These are phyloP conservation scores for Cyaniris semiargus DNA, from an alignment of 2,888 invertebrate species.

Conservation along the genomic window DNA sequence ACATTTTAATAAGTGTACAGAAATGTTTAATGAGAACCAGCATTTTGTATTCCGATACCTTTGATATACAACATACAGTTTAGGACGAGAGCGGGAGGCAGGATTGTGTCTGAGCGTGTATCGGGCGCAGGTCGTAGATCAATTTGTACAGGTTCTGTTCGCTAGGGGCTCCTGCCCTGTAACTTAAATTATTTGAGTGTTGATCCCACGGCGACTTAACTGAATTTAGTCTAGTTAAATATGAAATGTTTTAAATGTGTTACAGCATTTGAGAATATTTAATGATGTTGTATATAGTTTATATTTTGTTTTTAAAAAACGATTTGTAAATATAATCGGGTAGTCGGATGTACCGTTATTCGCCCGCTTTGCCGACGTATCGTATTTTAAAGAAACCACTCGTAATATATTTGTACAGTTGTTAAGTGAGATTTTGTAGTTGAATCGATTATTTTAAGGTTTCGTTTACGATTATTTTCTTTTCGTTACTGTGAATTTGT, in stretches of 20 bases:
- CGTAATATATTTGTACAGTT: constrained; percentile 77
- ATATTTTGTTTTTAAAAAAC: constrained; percentile 77
- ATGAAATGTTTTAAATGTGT: constrained; percentile 80
- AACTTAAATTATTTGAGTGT: constrained; percentile 59
- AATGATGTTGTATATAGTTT: constrained; percentile 80
- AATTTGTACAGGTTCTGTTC: constrained; percentile 61
- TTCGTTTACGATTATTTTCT: constrained; percentile 65
- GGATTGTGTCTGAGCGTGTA: constrained; percentile 29
- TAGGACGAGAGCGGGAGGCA: not conserved
- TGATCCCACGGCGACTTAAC: constrained; percentile 59
- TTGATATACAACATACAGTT: not conserved
- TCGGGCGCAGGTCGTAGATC: constrained; percentile 51
- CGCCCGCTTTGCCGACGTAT: constrained; percentile 69
- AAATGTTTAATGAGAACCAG: constrained; percentile 17
- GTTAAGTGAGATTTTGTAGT: constrained; percentile 75
- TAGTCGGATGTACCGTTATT: constrained; percentile 61
- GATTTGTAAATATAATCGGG: constrained; percentile 67
- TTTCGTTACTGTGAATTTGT: constrained; percentile 85
- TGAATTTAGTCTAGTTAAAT: constrained; percentile 76
- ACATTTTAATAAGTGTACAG: constrained; percentile 59
- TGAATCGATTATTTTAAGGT: constrained; percentile 75
- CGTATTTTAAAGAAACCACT: constrained; percentile 76
- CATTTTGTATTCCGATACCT: constrained; percentile 15
- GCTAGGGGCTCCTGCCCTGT: constrained; percentile 42
- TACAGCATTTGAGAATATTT: constrained; percentile 80